A percentile compares a stretch with the other conserved stretches of the same genome.
Evolutionary conservation across 2,113 vertebrate genomes (phyloP).

Genomic region (Caranx ignobilis): DNA sequence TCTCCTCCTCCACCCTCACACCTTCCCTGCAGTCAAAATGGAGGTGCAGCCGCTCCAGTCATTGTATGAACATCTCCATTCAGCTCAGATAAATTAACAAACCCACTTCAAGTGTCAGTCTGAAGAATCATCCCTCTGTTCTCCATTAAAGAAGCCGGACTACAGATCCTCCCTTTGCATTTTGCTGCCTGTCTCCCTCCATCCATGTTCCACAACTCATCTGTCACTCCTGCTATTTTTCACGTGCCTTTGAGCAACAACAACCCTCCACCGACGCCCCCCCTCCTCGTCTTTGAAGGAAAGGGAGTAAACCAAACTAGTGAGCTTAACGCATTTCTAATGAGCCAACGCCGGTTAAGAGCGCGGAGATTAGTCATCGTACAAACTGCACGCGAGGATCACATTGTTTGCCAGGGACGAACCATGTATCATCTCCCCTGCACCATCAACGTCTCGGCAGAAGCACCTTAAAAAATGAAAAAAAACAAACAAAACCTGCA

Average conservation of each 20-base stretch:
- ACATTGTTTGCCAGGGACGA: slow-evolving; percentile 49
- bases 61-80: slow-evolving; percentile 43
- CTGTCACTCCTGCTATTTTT: slow-evolving; percentile 70
- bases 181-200: slow-evolving; percentile 69
- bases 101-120: slow-evolving; percentile 63
- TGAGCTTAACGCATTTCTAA: slow-evolving; percentile 82
- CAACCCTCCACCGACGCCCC: slow-evolving; percentile 24
- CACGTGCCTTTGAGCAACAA: slow-evolving; percentile 61
- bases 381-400: slow-evolving; percentile 45
- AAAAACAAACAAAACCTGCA: slow-evolving; percentile 53
- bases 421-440: slow-evolving; percentile 75
- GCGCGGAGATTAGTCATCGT: slow-evolving; percentile 78
- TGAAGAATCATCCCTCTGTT: slow-evolving; percentile 66
- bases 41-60: slow-evolving; percentile 20
- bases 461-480: slow-evolving; percentile 53
- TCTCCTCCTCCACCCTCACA: not conserved
- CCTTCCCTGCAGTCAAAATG: slow-evolving; percentile 33
- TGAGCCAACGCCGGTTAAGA: slow-evolving; percentile 67
- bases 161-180: slow-evolving; percentile 68
- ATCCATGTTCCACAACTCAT: slow-evolving; percentile 63
- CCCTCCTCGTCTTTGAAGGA: slow-evolving; percentile 54
- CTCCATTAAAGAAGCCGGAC: slow-evolving; percentile 69
- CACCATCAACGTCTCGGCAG: slow-evolving; percentile 59
- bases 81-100: slow-evolving; percentile 70
- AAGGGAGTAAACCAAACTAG: slow-evolving; percentile 65